Evolutionary conservation across 2,888 invertebrate genomes (phyloP).

Genomic region (Prosapia bicincta): DNA sequence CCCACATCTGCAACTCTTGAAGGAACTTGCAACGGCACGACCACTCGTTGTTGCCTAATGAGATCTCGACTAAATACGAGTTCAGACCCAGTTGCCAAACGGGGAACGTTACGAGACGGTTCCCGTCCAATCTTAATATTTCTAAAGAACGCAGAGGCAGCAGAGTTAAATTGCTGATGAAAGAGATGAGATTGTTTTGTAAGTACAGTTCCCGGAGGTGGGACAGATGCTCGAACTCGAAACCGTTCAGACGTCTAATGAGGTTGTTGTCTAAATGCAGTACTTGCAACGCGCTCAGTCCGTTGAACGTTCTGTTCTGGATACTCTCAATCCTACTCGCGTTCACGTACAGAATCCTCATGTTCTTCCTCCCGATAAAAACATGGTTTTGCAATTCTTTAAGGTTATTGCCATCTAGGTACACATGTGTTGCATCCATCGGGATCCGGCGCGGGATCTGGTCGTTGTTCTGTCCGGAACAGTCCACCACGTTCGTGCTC

Average conservation of each 20-base stretch:
- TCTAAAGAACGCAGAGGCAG: constrained; percentile 72
- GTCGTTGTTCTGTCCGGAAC: constrained; percentile 72
- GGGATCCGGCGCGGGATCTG: constrained; percentile 84
- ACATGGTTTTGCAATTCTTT: constrained; percentile 80
- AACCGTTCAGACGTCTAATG: constrained; percentile 72
- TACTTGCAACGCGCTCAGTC: constrained; percentile 71
- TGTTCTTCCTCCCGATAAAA: constrained; percentile 86
- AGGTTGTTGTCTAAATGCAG: constrained; percentile 85
- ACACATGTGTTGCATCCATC: constrained; percentile 91
- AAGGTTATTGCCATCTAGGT: constrained; percentile 86
- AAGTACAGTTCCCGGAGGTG: constrained; percentile 78
- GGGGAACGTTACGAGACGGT: constrained; percentile 73
- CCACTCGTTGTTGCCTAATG: constrained; percentile 83
- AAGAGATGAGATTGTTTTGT: constrained; percentile 77
- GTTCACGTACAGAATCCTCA: constrained; percentile 82
- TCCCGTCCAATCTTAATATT: constrained; percentile 78
- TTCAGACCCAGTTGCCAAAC: constrained; percentile 73
- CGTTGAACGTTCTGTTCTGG: constrained; percentile 88
- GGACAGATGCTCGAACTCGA: constrained; percentile 78
- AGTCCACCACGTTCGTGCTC: constrained; percentile 90
- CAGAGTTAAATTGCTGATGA: constrained; percentile 78
- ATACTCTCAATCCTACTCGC: constrained; percentile 78
- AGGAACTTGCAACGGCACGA: constrained; percentile 87
- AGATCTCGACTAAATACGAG: constrained; percentile 66
- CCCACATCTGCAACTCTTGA: constrained; percentile 69